Evolutionary conservation across 2,113 vertebrate species (phyloP).

Genomic region (Oplegnathus fasciatus): DNA sequence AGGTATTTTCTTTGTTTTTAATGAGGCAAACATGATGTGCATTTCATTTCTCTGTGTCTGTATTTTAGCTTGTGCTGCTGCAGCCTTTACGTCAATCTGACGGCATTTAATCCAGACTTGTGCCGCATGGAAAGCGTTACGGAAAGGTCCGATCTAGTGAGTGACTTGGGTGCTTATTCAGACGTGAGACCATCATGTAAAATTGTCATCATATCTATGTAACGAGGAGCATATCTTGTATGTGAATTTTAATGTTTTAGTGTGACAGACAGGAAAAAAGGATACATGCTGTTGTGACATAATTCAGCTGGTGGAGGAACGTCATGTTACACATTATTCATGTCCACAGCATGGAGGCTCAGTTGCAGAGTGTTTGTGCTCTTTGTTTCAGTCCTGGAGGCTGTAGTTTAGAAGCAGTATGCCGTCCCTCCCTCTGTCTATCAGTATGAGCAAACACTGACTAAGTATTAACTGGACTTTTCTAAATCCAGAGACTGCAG

Average conservation of each 20-base stretch:
- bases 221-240: background rate
- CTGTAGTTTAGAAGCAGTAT: slow-evolving; percentile 3
- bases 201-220: background rate
- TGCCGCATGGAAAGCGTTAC: background rate
- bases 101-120: background rate
- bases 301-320: slow-evolving; percentile 16
- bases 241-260: background rate
- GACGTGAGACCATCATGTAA: background rate
- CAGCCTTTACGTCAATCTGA: background rate
- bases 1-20: background rate
- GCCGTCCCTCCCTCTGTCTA: slow-evolving; percentile 27
- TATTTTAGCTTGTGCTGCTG: background rate
- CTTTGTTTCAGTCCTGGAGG: slow-evolving; percentile 12
- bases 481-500: slow-evolving; percentile 55
- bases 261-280: background rate
- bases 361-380: slow-evolving; percentile 24
- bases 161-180: background rate
- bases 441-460: slow-evolving; percentile 58
- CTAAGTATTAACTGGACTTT: slow-evolving; percentile 56
- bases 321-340: slow-evolving; percentile 48
- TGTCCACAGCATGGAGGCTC: slow-evolving; percentile 9
- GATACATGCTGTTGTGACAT: slow-evolving; percentile 3
- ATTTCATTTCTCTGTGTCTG: background rate
- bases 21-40: background rate
- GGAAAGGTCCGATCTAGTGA: background rate